phyloP scores from a whole-genome alignment of 2,888 invertebrate genomes.

The Zaprionus bogoriensis region DNA sequence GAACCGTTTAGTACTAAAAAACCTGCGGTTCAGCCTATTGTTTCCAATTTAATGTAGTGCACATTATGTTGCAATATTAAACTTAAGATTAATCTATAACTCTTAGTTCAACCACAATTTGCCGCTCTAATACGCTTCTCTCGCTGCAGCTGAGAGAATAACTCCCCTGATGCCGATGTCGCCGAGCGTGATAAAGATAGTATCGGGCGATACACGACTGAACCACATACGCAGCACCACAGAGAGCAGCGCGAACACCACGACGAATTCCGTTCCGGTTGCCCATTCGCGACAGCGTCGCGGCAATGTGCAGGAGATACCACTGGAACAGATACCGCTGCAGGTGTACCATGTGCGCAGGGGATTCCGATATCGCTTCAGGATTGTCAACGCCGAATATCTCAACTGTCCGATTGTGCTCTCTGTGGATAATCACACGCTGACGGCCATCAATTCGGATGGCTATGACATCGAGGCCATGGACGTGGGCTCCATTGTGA shows the following conservation, averaged over 20 bases:
- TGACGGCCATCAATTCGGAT: constrained; percentile 90
- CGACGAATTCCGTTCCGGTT: constrained; percentile 11
- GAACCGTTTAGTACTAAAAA: no score
- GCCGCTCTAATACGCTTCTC: no score
- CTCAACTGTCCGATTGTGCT: constrained; percentile 93
- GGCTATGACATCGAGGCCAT: constrained; percentile 90
- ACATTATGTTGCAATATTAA: no score
- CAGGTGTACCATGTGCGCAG: constrained; percentile 76
- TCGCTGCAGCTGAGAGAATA: background rate
- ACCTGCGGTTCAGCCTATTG: no score
- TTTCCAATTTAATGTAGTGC: no score
- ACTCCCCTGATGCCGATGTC: background rate
- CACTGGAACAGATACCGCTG: constrained; percentile 73
- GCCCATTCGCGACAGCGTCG: constrained; percentile 50
- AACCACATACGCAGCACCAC: constrained; percentile 1
- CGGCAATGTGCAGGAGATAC: constrained; percentile 52
- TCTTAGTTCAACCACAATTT: no score
- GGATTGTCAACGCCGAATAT: constrained; percentile 93
- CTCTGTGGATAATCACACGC: constrained; percentile 91
- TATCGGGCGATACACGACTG: constrained; percentile 40
- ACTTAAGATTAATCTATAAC: background rate
- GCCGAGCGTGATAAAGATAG: constrained; percentile 34
- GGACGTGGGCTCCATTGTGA: constrained; percentile 87
- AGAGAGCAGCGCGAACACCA: constrained; percentile 18
- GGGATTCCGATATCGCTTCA: constrained; percentile 90